Evolutionary conservation across 2,113 vertebrate genomes (phyloP).

Genomic region (Lagopus leucura): DNA sequence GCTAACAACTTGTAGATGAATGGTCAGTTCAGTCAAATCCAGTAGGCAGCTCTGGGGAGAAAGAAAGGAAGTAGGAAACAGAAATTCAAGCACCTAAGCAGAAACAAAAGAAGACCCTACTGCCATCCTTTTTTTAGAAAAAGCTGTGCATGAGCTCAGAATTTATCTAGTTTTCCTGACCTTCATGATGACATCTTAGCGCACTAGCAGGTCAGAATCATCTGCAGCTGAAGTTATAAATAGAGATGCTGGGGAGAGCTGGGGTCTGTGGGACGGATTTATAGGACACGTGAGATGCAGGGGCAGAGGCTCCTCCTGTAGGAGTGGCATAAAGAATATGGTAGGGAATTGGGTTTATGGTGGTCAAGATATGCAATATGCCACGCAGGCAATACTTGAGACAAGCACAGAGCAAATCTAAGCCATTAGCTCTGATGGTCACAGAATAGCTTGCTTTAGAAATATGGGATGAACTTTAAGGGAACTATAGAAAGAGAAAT

Average conservation of each 20-base stretch:
- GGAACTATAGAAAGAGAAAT: background rate
- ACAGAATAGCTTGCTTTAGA: background rate
- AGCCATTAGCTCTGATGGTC: background rate
- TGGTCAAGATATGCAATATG: background rate
- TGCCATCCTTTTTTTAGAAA: background rate
- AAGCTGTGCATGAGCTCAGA: background rate
- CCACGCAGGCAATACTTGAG: background rate
- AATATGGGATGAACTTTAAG: background rate
- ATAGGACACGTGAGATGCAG: background rate
- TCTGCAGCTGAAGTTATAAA: background rate
- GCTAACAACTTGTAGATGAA: background rate
- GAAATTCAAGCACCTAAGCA: background rate
- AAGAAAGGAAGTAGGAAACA: background rate
- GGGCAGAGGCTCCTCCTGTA: background rate
- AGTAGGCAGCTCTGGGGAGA: background rate
- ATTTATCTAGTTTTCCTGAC: background rate
- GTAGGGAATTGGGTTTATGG: background rate
- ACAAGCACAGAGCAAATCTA: background rate
- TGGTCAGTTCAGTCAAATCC: background rate
- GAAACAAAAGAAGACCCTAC: background rate
- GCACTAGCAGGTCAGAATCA: background rate
- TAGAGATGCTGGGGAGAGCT: conserved; percentile 10
- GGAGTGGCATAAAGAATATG: background rate
- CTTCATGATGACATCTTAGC: background rate
- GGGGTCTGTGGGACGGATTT: background rate